Evolutionary conservation across 2,888 invertebrate genomes (phyloP).

Genomic region (Isoperla grammatica): DNA sequence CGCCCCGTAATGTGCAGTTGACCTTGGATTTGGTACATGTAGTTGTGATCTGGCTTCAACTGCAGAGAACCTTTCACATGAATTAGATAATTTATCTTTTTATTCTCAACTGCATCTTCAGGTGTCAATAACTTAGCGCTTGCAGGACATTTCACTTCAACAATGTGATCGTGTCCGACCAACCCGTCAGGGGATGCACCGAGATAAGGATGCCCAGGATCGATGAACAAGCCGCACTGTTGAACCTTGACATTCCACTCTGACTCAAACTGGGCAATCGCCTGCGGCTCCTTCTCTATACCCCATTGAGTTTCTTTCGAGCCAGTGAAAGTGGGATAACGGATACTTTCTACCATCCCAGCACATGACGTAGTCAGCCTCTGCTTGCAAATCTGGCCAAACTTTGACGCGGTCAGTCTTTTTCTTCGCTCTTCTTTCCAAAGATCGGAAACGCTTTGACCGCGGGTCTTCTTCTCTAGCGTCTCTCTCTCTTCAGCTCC

Average conservation of each 20-base stretch:
- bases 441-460: background rate
- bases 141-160: constrained; percentile 33
- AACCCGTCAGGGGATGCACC: constrained; percentile 34
- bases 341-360: constrained; percentile 25
- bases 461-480: background rate
- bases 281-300: constrained; percentile 25
- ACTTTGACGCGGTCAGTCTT: constrained; percentile 29
- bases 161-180: constrained; percentile 27
- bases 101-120: constrained; percentile 20
- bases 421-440: constrained; percentile 19
- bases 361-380: constrained; percentile 22
- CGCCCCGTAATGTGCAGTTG: constrained; percentile 13
- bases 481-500: background rate
- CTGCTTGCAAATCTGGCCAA: constrained; percentile 23
- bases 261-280: constrained; percentile 26
- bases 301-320: constrained; percentile 27
- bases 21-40: constrained; percentile 17
- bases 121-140: constrained; percentile 25
- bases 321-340: constrained; percentile 25
- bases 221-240: constrained; percentile 34
- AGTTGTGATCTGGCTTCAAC: background rate
- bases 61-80: background rate
- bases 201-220: constrained; percentile 26
- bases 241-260: constrained; percentile 25
- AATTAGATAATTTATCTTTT: background rate